Evolutionary conservation across 2,888 invertebrate genomes (phyloP).

Genomic region (Trachelus tabidus): DNA sequence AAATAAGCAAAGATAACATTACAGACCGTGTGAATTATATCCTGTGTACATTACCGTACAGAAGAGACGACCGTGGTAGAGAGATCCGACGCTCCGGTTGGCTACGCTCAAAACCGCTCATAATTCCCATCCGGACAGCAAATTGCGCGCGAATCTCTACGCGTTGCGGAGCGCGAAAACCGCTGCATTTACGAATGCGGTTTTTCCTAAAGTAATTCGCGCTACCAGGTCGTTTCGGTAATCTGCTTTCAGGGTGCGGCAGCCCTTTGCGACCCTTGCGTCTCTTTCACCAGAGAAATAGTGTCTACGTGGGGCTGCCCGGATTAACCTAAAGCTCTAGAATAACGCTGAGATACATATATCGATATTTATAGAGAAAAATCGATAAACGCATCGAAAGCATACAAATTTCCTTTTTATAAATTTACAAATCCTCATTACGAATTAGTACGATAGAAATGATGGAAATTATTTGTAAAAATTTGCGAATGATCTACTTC

Average conservation of each 20-base stretch:
- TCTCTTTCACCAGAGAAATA: background rate
- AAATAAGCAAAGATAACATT: constrained; percentile 50
- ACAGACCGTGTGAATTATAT: constrained; percentile 44
- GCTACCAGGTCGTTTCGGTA: background rate
- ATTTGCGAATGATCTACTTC: background rate
- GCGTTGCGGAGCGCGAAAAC: constrained; percentile 10
- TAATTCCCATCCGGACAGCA: constrained; percentile 35
- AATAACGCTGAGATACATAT: background rate
- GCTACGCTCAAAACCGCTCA: constrained; percentile 39
- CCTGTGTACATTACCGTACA: constrained; percentile 39
- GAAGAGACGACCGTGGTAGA: constrained; percentile 23
- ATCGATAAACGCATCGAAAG: background rate
- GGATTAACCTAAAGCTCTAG: background rate
- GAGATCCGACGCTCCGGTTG: constrained; percentile 25
- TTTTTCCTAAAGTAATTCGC: constrained; percentile 8
- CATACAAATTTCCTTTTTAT: background rate
- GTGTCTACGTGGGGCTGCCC: background rate
- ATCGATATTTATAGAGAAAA: background rate
- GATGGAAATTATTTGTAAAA: background rate
- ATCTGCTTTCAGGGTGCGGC: background rate
- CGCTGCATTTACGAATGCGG: constrained; percentile 3
- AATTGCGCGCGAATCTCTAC: constrained; percentile 37
- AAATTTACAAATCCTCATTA: background rate
- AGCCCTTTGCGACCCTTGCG: background rate
- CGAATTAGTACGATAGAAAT: background rate